A percentile compares a stretch with the other conserved stretches of the same genome.
Evolutionary conservation across 2,888 invertebrate species (phyloP).

Genomic region (Eristalis arbustorum): DNA sequence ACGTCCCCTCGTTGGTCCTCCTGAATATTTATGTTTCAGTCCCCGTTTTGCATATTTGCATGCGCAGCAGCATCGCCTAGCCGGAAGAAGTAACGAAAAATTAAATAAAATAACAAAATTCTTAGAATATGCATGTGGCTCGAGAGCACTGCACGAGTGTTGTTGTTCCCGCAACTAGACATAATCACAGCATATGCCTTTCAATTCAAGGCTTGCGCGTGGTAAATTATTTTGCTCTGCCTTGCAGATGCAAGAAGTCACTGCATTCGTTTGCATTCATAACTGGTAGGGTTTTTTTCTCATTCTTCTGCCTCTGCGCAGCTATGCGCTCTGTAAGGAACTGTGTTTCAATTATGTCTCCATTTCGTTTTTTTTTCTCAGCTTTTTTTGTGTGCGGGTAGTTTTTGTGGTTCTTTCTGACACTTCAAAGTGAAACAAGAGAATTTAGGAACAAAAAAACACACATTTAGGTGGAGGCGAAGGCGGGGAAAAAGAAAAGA

Average conservation of each 20-base stretch:
- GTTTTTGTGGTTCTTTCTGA: neutral
- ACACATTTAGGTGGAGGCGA: neutral
- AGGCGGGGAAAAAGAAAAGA: neutral
- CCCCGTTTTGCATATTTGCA: neutral
- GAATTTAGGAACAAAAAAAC: neutral
- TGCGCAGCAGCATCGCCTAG: neutral
- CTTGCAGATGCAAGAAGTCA: conserved; percentile 23
- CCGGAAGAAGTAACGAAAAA: conserved; percentile 9
- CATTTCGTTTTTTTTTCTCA: neutral
- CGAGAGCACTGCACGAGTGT: neutral
- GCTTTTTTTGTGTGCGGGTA: neutral
- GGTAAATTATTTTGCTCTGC: conserved; percentile 6
- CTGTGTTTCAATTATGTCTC: conserved; percentile 27
- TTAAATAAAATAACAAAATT: neutral
- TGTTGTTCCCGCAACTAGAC: neutral
- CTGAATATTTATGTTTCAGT: conserved; percentile 44
- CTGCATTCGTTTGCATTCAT: conserved; percentile 23
- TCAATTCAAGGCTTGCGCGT: neutral
- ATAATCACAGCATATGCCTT: neutral
- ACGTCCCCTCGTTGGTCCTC: conserved; percentile 5
- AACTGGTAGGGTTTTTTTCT: neutral
- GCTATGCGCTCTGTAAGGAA: neutral
- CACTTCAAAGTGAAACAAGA: conserved; percentile 10
- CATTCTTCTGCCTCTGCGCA: neutral
- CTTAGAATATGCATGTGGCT: neutral